Evolutionary conservation across 2,888 invertebrate species (phyloP).

Genomic region (Conus canariensis): DNA sequence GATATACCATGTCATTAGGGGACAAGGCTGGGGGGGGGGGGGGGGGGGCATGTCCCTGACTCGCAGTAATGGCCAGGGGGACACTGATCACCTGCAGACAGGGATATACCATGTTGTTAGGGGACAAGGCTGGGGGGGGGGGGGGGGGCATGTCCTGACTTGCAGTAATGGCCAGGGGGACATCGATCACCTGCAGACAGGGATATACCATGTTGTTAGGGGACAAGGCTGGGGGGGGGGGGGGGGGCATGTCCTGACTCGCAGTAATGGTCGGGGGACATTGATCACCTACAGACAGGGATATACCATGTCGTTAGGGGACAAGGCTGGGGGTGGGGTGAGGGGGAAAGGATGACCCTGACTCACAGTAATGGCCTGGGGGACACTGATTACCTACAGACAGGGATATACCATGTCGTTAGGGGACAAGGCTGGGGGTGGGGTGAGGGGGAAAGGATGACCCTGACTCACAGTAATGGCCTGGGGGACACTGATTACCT

Average conservation of each 20-base stretch:
- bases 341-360: constrained; percentile 68
- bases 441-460: constrained; percentile 64
- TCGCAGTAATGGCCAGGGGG: constrained; percentile 70
- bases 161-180: constrained; percentile 70
- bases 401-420: too few species aligned
- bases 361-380: constrained; percentile 68
- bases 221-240: constrained; percentile 65
- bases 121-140: constrained; percentile 63
- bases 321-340: constrained; percentile 68
- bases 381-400: constrained; percentile 70
- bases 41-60: constrained; percentile 70
- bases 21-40: constrained; percentile 65
- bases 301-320: constrained; percentile 35
- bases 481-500: constrained; percentile 72
- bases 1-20: constrained; percentile 32
- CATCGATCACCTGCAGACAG: constrained; percentile 67
- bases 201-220: constrained; percentile 1
- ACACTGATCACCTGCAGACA: constrained; percentile 67
- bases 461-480: constrained; percentile 70
- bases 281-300: constrained; percentile 61
- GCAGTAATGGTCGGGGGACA: constrained; percentile 73
- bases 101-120: constrained; percentile 26
- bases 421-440: constrained; percentile 66
- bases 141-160: constrained; percentile 67
- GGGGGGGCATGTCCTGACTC: constrained; percentile 64